These are phyloP conservation scores for Chaetura pelagica DNA, from an alignment of 2,113 vertebrate species.

Conservation along the genomic window DNA sequence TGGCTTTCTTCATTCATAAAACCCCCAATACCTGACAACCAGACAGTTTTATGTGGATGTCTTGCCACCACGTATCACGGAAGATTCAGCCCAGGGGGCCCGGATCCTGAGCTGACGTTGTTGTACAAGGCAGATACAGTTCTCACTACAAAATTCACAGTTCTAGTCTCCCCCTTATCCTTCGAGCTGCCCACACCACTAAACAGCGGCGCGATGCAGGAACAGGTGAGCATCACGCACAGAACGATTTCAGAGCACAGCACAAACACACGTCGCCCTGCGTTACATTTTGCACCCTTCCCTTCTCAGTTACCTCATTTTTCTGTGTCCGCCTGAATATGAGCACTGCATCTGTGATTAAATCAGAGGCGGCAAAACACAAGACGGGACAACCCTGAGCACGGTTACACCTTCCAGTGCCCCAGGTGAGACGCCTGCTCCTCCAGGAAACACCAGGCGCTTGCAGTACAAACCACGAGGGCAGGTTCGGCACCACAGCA, in stretches of 20 bases:
- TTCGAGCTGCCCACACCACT: background rate
- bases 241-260: background rate
- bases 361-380: background rate
- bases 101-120: background rate
- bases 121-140: background rate
- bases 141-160: background rate
- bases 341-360: background rate
- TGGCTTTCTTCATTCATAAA: background rate
- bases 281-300: background rate
- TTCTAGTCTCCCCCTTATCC: background rate
- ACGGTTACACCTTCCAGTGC: accelerated
- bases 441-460: background rate
- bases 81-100: background rate
- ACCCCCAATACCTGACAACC: background rate
- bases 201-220: accelerated
- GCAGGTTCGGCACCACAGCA: background rate
- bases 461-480: background rate
- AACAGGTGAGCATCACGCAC: accelerated
- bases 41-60: background rate
- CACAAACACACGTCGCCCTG: background rate
- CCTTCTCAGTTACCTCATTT: background rate
- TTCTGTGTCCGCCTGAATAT: background rate
- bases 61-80: background rate
- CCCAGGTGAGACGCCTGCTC: background rate
- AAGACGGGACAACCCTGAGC: background rate